Conservation (phyloP, 2,888 invertebrate genomes). For the Poecilobothrus nobilitatus region DNA sequence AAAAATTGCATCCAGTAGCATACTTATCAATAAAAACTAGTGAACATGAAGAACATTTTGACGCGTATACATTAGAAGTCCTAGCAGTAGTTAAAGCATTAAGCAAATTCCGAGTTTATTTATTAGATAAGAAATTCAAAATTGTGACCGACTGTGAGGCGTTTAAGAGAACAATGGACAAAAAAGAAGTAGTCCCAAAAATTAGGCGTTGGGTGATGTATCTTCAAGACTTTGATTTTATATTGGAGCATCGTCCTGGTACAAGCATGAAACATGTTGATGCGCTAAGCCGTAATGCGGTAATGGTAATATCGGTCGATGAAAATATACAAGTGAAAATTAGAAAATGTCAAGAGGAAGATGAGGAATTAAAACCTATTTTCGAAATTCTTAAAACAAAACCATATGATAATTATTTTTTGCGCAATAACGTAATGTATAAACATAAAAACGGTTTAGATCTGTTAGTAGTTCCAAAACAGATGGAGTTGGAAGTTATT, state of each 20-base stretch:
- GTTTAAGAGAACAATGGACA: slow-evolving; percentile 14
- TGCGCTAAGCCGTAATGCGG: slow-evolving; percentile 12
- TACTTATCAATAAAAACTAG: slow-evolving; percentile 16
- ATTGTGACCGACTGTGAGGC: slow-evolving; percentile 17
- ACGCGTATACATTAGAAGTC: neutral
- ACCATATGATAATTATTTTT: slow-evolving; percentile 1
- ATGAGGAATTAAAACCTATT: slow-evolving; percentile 13
- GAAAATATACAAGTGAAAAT: too few species aligned
- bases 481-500: neutral
- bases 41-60: neutral
- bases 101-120: neutral
- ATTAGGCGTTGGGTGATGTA: slow-evolving; percentile 14
- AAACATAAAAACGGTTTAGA: too few species aligned
- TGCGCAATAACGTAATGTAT: too few species aligned
- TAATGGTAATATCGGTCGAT: too few species aligned
- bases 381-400: slow-evolving; percentile 12
- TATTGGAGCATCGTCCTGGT: slow-evolving; percentile 14
- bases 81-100: neutral
- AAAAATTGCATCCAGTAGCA: slow-evolving; percentile 19
- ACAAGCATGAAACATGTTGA: slow-evolving; percentile 16
- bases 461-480: too few species aligned
- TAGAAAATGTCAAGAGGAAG: neutral
- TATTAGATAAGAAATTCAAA: slow-evolving; percentile 8
- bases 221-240: slow-evolving; percentile 17
- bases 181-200: slow-evolving; percentile 15